phyloP scores from a whole-genome alignment of 2,797 vertebrate species.

The Perodicticus potto region DNA sequence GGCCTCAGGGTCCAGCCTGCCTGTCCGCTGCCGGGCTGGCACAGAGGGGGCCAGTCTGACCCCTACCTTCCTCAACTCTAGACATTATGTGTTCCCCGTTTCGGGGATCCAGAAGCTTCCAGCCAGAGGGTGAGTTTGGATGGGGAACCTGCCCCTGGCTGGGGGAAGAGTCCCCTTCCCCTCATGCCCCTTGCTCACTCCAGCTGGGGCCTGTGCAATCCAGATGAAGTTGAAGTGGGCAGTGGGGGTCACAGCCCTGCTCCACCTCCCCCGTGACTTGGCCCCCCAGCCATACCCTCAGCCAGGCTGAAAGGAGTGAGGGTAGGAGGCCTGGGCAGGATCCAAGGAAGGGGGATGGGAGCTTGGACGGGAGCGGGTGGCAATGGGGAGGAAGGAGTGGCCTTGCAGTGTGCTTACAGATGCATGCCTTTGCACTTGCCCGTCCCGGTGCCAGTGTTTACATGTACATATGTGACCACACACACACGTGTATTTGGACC shows the following conservation, averaged over 20 bases:
- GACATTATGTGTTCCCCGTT: slow-evolving; percentile 85
- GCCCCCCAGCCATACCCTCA: not conserved
- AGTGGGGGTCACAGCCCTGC: not conserved
- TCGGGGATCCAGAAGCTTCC: slow-evolving; percentile 74
- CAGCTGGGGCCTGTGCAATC: not conserved
- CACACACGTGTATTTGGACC: not conserved
- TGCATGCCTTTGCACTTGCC: not conserved
- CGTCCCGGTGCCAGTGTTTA: not conserved
- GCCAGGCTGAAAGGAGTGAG: not conserved
- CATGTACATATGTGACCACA: not conserved
- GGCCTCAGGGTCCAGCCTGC: slow-evolving; percentile 61
- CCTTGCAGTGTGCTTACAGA: not conserved
- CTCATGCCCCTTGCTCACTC: not conserved
- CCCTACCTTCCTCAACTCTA: not conserved
- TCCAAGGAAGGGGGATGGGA: not conserved
- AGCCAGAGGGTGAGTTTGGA: slow-evolving; percentile 84
- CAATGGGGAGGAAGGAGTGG: not conserved
- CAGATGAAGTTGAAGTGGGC: not conserved
- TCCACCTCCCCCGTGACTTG: not conserved
- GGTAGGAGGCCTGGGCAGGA: not conserved
- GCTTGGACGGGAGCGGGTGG: rapidly evolving
- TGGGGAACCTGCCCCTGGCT: not conserved
- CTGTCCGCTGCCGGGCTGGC: slow-evolving; percentile 47
- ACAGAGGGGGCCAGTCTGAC: slow-evolving; percentile 49
- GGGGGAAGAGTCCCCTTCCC: not conserved